Percentiles rank a stretch among this genome's conserved stretches.
phyloP scores from a whole-genome alignment of 2,797 vertebrate genomes.

The Enteromius anoplus region DNA sequence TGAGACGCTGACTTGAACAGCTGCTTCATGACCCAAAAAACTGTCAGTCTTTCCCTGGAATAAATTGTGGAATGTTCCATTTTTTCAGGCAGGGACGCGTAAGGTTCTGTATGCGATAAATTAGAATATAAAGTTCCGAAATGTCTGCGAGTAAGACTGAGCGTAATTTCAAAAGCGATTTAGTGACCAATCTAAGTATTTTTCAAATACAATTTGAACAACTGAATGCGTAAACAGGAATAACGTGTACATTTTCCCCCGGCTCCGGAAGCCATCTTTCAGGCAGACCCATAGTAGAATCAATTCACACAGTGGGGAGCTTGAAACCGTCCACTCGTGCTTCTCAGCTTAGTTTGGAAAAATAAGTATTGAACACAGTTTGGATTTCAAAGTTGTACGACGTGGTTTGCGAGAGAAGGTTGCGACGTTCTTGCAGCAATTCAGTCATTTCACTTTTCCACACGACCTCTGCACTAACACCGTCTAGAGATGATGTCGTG shows the following conservation, averaged over 20 bases:
- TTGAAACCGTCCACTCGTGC: slow-evolving; percentile 81
- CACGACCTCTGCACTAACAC: not conserved
- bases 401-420: slow-evolving; percentile 53
- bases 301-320: slow-evolving; percentile 86
- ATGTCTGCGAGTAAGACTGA: not conserved
- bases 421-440: slow-evolving; percentile 22
- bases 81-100: slow-evolving; percentile 63
- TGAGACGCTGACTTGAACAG: slow-evolving; percentile 78
- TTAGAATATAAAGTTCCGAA: not conserved
- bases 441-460: slow-evolving; percentile 7
- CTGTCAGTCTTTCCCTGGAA: slow-evolving; percentile 93
- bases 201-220: not conserved
- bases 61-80: slow-evolving; percentile 88
- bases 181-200: rapidly evolving
- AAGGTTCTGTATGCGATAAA: not conserved
- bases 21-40: slow-evolving; percentile 93
- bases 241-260: slow-evolving; percentile 56
- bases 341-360: slow-evolving; percentile 75
- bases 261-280: slow-evolving; percentile 67
- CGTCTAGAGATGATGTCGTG: not conserved
- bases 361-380: slow-evolving; percentile 75
- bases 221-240: not conserved
- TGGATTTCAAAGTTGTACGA: slow-evolving; percentile 63
- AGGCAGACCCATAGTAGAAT: slow-evolving; percentile 85
- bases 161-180: rapidly evolving